Evolutionary conservation across 2,113 vertebrate species (phyloP).

Genomic region (Peucedramus taeniatus): DNA sequence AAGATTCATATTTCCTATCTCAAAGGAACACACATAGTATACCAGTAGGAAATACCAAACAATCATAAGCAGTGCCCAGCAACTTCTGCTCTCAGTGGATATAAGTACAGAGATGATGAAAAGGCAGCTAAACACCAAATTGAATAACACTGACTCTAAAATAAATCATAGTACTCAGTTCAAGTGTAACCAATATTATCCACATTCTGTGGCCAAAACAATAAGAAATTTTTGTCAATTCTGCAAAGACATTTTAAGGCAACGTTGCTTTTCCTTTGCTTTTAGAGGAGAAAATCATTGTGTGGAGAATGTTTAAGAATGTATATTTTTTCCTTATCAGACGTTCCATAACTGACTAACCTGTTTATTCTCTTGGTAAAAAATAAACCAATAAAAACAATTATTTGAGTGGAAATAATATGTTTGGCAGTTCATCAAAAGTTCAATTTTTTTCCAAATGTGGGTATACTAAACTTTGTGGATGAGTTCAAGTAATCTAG

Average conservation of each 20-base stretch:
- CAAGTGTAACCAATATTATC: background rate
- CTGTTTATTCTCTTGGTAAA: background rate
- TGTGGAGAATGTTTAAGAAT: background rate
- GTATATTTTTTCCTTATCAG: background rate
- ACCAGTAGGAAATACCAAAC: slow-evolving; percentile 7
- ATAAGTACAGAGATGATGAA: background rate
- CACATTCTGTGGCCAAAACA: background rate
- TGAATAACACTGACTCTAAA: slow-evolving; percentile 9
- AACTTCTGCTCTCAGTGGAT: background rate
- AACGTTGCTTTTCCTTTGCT: background rate
- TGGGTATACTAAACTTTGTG: background rate
- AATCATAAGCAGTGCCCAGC: background rate
- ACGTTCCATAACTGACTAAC: background rate
- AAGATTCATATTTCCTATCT: slow-evolving; percentile 4
- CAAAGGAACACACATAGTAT: background rate
- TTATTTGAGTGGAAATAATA: background rate
- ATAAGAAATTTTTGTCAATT: background rate
- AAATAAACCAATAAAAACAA: background rate
- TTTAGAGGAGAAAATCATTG: background rate
- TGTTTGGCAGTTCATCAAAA: background rate
- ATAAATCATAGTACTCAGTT: background rate
- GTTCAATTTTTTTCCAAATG: background rate
- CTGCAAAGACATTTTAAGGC: background rate
- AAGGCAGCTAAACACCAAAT: slow-evolving; percentile 18
- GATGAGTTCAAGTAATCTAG: background rate